phyloP scores from a whole-genome alignment of 2,888 invertebrate genomes.

The Polydrusus pterygomalis region DNA sequence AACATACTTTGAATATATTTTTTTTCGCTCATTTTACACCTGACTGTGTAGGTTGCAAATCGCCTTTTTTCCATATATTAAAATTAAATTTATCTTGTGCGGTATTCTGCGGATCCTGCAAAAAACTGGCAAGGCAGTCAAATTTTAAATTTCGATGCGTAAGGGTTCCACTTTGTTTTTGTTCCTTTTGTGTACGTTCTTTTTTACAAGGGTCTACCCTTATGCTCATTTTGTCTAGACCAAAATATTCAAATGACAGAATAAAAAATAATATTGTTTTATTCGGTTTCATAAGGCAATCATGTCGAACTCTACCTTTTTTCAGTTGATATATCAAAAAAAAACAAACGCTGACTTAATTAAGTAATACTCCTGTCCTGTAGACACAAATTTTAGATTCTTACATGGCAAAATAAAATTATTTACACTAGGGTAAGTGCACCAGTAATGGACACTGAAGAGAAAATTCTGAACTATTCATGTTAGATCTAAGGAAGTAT shows the following conservation, averaged over 20 bases:
- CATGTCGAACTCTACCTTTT: neutral
- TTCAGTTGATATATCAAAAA: neutral
- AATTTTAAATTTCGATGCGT: constrained; percentile 7
- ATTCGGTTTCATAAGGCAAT: too few relatives aligned
- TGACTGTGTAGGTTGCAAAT: neutral
- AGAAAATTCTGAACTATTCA: too few relatives aligned
- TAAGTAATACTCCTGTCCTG: too few relatives aligned
- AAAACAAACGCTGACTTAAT: neutral
- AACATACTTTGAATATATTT: constrained; percentile 1
- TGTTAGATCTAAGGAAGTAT: too few relatives aligned
- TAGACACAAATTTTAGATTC: too few relatives aligned
- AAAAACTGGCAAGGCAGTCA: neutral
- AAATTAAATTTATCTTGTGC: constrained; percentile 1
- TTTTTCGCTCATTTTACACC: neutral
- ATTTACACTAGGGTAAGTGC: too few relatives aligned
- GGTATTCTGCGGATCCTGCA: neutral
- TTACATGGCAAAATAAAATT: too few relatives aligned
- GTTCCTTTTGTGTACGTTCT: neutral
- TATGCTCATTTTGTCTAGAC: neutral
- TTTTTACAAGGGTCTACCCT: neutral
- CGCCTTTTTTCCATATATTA: constrained; percentile 1
- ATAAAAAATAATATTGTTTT: too few relatives aligned
- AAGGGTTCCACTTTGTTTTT: neutral
- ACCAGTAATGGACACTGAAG: too few relatives aligned
- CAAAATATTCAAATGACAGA: neutral